phyloP scores from a whole-genome alignment of 35 echinoderm and acorn worm species.

The Ophiothrix spiculata region DNA sequence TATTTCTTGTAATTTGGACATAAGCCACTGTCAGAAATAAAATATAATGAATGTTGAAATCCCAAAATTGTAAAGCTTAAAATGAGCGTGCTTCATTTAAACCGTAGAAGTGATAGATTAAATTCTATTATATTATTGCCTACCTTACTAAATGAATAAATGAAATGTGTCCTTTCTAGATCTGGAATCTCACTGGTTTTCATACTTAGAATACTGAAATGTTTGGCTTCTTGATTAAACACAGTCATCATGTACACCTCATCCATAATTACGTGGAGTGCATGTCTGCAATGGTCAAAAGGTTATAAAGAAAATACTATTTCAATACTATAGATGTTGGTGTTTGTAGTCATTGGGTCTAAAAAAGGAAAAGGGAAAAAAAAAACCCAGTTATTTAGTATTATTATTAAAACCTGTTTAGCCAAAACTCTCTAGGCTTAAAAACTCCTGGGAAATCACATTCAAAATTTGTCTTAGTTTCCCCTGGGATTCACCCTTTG shows the following conservation, averaged over 20 bases:
- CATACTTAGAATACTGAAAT: conserved; percentile 14
- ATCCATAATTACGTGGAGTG: conserved; percentile 39
- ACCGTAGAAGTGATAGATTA: no score
- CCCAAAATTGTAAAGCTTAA: no score
- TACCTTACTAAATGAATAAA: conserved; percentile 45
- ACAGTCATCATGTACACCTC: conserved; percentile 37
- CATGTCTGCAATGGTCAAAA: conserved; percentile 32
- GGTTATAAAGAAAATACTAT: neutral
- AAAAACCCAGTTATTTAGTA: neutral
- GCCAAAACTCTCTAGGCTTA: neutral
- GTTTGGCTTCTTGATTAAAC: conserved; percentile 24
- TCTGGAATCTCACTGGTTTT: conserved; percentile 41
- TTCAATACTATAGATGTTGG: neutral
- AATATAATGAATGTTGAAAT: no score
- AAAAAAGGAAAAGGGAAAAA: no score
- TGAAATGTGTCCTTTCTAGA: conserved; percentile 37
- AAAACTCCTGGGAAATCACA: no score
- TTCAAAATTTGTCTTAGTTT: no score
- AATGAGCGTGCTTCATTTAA: no score
- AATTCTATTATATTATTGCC: no score
- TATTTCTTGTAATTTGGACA: no score
- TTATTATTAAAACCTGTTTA: neutral
- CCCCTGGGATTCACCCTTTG: no score
- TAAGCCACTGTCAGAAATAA: no score
- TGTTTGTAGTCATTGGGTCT: no score